Evolutionary conservation across 2,113 vertebrate genomes (phyloP), one percentile per base, ranked within the genome.

Genomic region (Sphyrna mokarran): DNA sequence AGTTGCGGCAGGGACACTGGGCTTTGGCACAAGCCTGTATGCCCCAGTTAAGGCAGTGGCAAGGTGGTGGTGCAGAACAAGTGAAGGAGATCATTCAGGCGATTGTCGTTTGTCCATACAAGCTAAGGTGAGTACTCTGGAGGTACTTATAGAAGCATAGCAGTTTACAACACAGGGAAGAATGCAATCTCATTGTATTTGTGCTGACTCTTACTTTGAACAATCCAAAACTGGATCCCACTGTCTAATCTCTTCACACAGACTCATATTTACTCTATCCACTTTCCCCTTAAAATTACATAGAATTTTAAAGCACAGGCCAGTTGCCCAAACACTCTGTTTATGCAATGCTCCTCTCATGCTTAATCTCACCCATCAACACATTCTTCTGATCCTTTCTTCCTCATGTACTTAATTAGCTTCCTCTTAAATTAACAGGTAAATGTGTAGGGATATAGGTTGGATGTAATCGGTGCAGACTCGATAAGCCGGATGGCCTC

Each of bases 11-110:
- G 1, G 99, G 98, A 13, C 98, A 98, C 96, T 99, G 99, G 99
- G 98, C 98, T 97, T 97, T 99, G 83, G 99, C 98, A 0, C 98
- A 97, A 72, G 98, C 99, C 40, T 99, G 98, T 33, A 97, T 99
- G 23, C 98, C 97, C 33, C 99, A 99, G 96, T 97, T 99, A 96
- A 97, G 97, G 33, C 96, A 96, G 63, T 97, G 97, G 78, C 96
- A 96, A 0, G 97, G 97, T 14, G 97, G 96, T 29, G 97, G 97
- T 29, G 96, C 97, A 0, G 96, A 96, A 93, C 97, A 96, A 4
- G 98, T 99, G 76, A 97, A 96, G 96, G 97, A 97, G 4, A 97
- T 99, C 89, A 97, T 99, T 93, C 97, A 96, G 96, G 98, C 98
- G 14, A 97, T 99, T 37, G 96, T 99, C 26, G 96, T 96, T 70